Evolutionary conservation across 2,113 vertebrate species (phyloP).

Genomic region (Alaudala cheleensis): DNA sequence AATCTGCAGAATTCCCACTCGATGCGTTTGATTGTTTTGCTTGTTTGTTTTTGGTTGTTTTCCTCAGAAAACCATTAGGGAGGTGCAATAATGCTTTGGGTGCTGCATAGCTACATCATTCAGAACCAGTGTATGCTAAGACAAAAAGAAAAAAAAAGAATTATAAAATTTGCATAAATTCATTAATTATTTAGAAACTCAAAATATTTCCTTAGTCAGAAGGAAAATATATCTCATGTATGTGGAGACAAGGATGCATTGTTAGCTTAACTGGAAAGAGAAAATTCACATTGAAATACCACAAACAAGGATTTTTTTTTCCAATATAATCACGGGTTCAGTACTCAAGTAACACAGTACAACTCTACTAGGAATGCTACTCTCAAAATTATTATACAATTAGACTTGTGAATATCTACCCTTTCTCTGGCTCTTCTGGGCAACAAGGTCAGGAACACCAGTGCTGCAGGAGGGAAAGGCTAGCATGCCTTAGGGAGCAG

Average conservation of each 20-base stretch:
- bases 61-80: not conserved
- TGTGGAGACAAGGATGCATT: not conserved
- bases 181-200: not conserved
- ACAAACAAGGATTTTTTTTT: rapidly evolving
- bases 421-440: not conserved
- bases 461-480: not conserved
- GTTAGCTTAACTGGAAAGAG: not conserved
- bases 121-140: not conserved
- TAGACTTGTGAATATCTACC: not conserved
- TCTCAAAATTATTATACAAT: not conserved
- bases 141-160: not conserved
- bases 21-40: not conserved
- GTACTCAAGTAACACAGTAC: not conserved
- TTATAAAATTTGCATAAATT: not conserved
- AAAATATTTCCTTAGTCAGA: not conserved
- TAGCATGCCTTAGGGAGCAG: not conserved
- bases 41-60: not conserved
- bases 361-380: not conserved
- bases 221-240: not conserved
- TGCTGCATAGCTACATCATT: not conserved
- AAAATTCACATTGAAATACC: not conserved
- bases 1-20: not conserved
- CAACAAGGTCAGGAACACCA: not conserved
- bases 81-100: not conserved
- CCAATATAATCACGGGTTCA: not conserved